These are phyloP conservation scores for Anguilla marmorata DNA, from an alignment of 2,797 vertebrate genomes.

Conservation along the genomic window DNA sequence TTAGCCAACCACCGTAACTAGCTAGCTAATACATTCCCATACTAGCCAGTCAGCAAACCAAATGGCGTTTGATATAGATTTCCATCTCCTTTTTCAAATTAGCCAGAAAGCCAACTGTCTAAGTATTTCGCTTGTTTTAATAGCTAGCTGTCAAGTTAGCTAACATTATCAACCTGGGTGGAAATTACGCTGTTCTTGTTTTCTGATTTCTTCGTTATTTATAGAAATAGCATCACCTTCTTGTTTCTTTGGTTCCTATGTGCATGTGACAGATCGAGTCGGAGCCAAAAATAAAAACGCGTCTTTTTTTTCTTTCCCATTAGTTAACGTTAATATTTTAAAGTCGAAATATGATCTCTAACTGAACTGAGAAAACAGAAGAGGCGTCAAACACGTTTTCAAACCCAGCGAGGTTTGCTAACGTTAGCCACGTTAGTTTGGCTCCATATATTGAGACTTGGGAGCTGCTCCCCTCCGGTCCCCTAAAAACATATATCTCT, in stretches of 20 bases:
- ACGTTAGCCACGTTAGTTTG: background rate
- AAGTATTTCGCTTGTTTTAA: background rate
- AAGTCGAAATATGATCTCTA: background rate
- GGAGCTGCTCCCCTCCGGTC: background rate
- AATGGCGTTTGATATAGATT: background rate
- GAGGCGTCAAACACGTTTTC: background rate
- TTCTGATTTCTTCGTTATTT: slow-evolving; percentile 27
- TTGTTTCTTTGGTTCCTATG: slow-evolving; percentile 13
- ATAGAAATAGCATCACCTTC: slow-evolving; percentile 24
- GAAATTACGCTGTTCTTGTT: background rate
- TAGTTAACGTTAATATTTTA: background rate
- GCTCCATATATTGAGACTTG: background rate
- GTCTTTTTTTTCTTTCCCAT: background rate
- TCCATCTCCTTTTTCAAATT: background rate
- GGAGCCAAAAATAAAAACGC: background rate
- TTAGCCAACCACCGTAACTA: background rate
- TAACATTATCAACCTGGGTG: background rate
- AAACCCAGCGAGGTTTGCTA: background rate
- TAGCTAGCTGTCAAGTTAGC: background rate
- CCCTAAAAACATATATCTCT: background rate
- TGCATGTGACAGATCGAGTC: slow-evolving; percentile 7
- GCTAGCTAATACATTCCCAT: background rate
- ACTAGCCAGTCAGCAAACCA: background rate
- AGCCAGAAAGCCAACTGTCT: background rate
- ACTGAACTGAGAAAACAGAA: background rate